Conservation (phyloP, 2,113 vertebrate genomes). For the Herpailurus yagouaroundi region DNA sequence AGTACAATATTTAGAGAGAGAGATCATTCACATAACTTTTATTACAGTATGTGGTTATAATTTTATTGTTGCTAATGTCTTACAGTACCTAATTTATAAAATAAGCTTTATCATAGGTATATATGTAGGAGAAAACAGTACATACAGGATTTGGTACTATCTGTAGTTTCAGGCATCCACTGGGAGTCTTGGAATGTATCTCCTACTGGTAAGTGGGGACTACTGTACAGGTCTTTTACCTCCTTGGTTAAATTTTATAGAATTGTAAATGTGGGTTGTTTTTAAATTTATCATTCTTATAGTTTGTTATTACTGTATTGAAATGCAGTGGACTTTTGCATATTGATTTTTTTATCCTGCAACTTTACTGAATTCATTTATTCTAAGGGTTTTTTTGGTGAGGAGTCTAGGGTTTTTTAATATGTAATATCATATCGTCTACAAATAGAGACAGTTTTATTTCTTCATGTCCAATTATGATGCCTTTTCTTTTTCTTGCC, state of each 20-base stretch:
- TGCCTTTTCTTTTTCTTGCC: neutral
- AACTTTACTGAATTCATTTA: neutral
- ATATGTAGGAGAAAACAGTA: neutral
- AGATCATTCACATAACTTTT: neutral
- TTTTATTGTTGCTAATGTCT: neutral
- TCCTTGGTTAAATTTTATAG: neutral
- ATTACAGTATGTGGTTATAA: neutral
- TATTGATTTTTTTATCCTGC: neutral
- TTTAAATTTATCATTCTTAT: neutral
- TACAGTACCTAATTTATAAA: neutral
- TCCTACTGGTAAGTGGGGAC: neutral
- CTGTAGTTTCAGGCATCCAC: neutral
- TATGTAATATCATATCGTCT: neutral
- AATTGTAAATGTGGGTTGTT: neutral
- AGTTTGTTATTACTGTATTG: neutral
- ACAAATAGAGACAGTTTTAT: neutral
- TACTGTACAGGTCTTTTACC: neutral
- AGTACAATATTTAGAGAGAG: neutral
- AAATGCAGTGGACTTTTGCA: neutral
- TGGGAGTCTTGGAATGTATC: neutral
- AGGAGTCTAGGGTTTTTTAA: neutral
- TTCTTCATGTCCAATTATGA: neutral
- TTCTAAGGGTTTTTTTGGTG: neutral
- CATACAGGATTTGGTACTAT: neutral
- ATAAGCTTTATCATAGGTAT: neutral